Base-by-base conservation (phyloP, 2,113 vertebrate genomes). In the Oreochromis aureus region DNA sequence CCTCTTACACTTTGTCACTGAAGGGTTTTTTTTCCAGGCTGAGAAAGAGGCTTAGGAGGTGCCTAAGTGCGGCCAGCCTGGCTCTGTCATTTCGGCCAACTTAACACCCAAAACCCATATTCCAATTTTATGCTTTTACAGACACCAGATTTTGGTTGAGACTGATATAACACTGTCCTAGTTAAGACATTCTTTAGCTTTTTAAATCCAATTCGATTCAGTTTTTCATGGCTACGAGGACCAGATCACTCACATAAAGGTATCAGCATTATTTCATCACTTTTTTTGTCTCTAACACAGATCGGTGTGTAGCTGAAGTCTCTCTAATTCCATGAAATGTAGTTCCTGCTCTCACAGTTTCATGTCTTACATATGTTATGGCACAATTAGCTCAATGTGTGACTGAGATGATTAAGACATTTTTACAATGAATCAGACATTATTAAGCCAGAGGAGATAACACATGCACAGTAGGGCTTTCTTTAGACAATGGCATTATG, bases 171-270 rank as follows among this genome's bases (percentile, higher is more conserved):
- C 78, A 53, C 48, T 81, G 76, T 80, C 53, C 83, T 79, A 81
- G 82, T 89, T 87, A 82, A 90, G 55, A 84, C 61, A 81, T 55
- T 86, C 63, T 80, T 89, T 78, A 41, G 83, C 51, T 55, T 82
- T 85, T 92, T 24, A 85, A 90, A 91, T 89, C 84, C 76, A 87
- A 81, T 91, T 90, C 6, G 80, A 73, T 85, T 84, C 73, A 55
- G 51, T 88, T 89, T 87, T 48, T 22, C 18, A 58, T 36, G 78
- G 54, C 18, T 79, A 56, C 2, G 16, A 89, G 32, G 48, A 81
- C 8, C 79, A 44, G 66, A 81, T 61, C 69, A 41, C 22, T 82
- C 71, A 51, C 36, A 78, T 86, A 69, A 86, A 85, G 24, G 66
- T 48, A 80, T 89, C 85, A 39, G 71, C 16, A 11, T 46, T 82